Conservation (phyloP, 2,113 vertebrate genomes). For the Dasyurus viverrinus region DNA sequence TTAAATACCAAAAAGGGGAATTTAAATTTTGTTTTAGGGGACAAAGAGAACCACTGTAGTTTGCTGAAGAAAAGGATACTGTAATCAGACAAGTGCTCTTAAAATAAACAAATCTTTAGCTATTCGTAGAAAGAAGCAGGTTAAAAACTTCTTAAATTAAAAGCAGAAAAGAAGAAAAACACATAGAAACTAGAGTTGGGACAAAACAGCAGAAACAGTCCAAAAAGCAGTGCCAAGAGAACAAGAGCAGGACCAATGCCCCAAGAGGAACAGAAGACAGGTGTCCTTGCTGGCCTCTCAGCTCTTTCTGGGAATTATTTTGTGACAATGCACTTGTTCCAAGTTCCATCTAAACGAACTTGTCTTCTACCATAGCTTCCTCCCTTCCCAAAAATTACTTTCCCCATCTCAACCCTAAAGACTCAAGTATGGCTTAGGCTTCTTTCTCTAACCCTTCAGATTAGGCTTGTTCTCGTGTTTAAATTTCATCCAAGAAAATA, state of each 20-base stretch:
- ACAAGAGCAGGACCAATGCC: neutral
- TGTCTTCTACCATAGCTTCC: too few relatives aligned
- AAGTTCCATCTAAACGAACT: too few relatives aligned
- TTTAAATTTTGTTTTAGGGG: neutral
- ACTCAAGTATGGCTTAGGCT: neutral
- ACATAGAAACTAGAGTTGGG: neutral
- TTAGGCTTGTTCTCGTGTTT: neutral
- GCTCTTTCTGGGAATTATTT: too few relatives aligned
- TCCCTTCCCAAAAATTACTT: too few relatives aligned
- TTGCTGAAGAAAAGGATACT: neutral
- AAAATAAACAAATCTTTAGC: neutral
- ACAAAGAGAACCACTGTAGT: neutral
- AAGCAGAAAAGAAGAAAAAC: neutral
- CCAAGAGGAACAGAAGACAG: neutral
- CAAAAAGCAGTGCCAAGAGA: neutral
- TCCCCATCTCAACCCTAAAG: too few relatives aligned
- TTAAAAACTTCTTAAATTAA: neutral
- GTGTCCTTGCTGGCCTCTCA: too few relatives aligned
- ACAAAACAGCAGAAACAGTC: neutral
- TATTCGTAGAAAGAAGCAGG: neutral
- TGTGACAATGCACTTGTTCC: too few relatives aligned
- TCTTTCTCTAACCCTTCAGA: neutral
- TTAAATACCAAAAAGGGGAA: neutral
- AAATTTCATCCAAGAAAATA: constrained; percentile 3
- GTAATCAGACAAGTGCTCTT: neutral